Conservation (phyloP, 2,113 vertebrate species). For the Xenopus tropicalis region UCB_Xtro_10.0 CM004446.2:70925501-70926000, state of each 20-base stretch:
- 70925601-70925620: neutral
- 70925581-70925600: neutral
- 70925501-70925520: no score
- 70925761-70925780: constrained; percentile 20
- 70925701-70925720: constrained; percentile 41
- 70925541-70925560: no score
- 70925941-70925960: no score
- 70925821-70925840: constrained; percentile 7
- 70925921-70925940: no score
- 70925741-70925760: constrained; percentile 39
- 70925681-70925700: constrained; percentile 41
- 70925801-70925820: constrained; percentile 31
- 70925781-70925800: constrained; percentile 28
- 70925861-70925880: neutral
- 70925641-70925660: constrained; percentile 20
- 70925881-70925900: neutral
- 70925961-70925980: no score
- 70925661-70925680: constrained; percentile 30
- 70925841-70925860: neutral
- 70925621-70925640: neutral
- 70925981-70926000: no score
- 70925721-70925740: constrained; percentile 40
- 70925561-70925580: no score
- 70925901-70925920: neutral
- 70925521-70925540: no score